Percentiles rank a stretch among this genome's conserved stretches.
These are phyloP conservation scores for Silvanus unidentatus DNA, from an alignment of 2,888 invertebrate genomes.

Conservation along the genomic window DNA sequence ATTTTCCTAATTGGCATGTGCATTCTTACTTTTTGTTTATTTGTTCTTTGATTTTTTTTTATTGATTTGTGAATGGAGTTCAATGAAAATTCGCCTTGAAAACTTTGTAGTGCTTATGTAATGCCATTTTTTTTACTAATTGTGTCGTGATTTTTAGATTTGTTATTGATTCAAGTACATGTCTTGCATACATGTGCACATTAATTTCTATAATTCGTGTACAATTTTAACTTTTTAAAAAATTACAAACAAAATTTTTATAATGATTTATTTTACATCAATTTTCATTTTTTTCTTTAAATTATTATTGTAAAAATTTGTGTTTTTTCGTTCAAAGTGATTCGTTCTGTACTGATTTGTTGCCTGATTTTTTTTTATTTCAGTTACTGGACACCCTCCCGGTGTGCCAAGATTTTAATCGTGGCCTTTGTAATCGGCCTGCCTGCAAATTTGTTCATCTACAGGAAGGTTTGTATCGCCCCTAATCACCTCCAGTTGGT, in stretches of 20 bases:
- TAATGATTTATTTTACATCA: constrained; percentile 7
- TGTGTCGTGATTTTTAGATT: neutral
- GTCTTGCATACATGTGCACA: constrained; percentile 37
- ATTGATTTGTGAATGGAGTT: constrained; percentile 27
- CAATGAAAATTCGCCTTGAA: constrained; percentile 6
- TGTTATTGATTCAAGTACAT: neutral
- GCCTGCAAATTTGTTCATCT: constrained; percentile 98
- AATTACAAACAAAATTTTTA: constrained; percentile 8
- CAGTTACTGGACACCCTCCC: constrained; percentile 99
- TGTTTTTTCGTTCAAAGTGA: constrained; percentile 4
- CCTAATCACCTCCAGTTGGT: too few relatives aligned
- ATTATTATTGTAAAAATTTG: constrained; percentile 6
- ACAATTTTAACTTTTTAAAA: constrained; percentile 13
- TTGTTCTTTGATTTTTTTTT: constrained; percentile 1
- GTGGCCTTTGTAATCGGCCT: constrained; percentile 91
- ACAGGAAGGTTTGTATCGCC: constrained; percentile 97
- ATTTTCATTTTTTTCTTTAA: neutral
- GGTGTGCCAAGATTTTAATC: constrained; percentile 99
- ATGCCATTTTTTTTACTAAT: constrained; percentile 28
- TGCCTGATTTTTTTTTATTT: constrained; percentile 45
- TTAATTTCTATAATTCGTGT: constrained; percentile 15
- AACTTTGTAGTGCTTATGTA: constrained; percentile 34
- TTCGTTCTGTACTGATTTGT: neutral
- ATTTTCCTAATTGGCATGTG: constrained; percentile 34
- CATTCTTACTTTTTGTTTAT: constrained; percentile 19